A percentile compares a stretch with the other conserved stretches of the same genome.
These are phyloP conservation scores for Drosophila heteroneura DNA, from an alignment of 2,888 invertebrate genomes.

Conservation along the genomic window DNA sequence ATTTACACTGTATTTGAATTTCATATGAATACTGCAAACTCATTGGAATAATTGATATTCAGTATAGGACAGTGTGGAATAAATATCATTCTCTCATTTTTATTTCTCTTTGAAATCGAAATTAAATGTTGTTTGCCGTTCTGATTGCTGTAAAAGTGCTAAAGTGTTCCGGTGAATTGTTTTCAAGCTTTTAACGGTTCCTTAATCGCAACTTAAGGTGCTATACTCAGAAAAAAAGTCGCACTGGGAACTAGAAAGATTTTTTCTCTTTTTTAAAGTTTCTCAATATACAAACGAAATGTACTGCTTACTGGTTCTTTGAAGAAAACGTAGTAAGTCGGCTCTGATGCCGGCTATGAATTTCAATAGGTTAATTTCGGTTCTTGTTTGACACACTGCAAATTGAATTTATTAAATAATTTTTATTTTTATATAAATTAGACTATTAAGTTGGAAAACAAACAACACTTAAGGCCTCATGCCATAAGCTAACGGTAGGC, in stretches of 20 bases:
- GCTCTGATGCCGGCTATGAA: neutral
- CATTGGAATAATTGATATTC: neutral
- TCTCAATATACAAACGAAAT: neutral
- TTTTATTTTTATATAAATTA: neutral
- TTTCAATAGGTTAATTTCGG: neutral
- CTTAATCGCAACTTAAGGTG: neutral
- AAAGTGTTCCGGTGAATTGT: neutral
- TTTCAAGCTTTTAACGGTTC: neutral
- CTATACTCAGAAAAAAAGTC: too few relatives aligned
- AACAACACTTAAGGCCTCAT: neutral
- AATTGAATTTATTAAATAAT: neutral
- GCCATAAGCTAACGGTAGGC: neutral
- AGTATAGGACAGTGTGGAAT: neutral
- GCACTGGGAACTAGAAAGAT: neutral
- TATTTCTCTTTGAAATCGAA: neutral
- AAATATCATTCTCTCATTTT: neutral
- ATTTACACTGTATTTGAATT: neutral
- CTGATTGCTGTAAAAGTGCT: neutral
- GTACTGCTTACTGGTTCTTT: neutral
- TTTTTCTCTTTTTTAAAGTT: neutral
- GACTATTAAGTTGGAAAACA: neutral
- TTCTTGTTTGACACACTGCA: neutral
- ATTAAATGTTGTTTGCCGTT: neutral
- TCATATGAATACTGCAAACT: neutral
- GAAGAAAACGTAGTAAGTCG: too few relatives aligned